A percentile compares a stretch with the other conserved stretches of the same genome.
Evolutionary conservation across 2,888 invertebrate species (phyloP).

Genomic region (Amitus sp.): DNA sequence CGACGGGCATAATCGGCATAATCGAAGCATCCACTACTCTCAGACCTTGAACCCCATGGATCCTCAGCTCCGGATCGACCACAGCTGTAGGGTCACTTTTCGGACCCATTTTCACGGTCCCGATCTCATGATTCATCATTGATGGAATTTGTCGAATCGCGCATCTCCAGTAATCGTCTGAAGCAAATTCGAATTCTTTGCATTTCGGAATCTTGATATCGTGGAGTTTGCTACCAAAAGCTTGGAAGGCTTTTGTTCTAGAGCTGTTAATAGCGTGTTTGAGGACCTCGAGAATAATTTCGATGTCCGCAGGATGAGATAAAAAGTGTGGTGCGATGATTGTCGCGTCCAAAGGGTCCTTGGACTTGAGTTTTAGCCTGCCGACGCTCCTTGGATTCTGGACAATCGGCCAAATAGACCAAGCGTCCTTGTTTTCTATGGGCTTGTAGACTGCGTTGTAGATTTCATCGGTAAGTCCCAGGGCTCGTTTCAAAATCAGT

Average conservation of each 20-base stretch:
- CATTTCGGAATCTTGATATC: constrained; percentile 70
- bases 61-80: constrained; percentile 68
- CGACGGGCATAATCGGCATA: constrained; percentile 70
- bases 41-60: constrained; percentile 68
- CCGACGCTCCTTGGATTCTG: constrained; percentile 80
- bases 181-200: constrained; percentile 63
- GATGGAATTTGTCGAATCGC: constrained; percentile 71
- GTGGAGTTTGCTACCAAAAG: constrained; percentile 63
- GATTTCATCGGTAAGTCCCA: constrained; percentile 60
- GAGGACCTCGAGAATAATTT: constrained; percentile 66
- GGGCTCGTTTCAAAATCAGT: constrained; percentile 53
- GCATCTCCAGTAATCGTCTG: constrained; percentile 75
- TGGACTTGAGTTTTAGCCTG: constrained; percentile 73
- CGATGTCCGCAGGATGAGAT: constrained; percentile 68
- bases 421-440: constrained; percentile 64
- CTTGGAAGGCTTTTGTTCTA: constrained; percentile 66
- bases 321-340: constrained; percentile 85
- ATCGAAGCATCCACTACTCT: constrained; percentile 72
- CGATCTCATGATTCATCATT: constrained; percentile 74
- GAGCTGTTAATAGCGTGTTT: constrained; percentile 70
- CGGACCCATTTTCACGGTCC: constrained; percentile 71
- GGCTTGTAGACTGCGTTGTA: constrained; percentile 65
- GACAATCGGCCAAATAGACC: constrained; percentile 74
- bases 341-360: constrained; percentile 78
- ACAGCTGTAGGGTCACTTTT: constrained; percentile 68